phyloP scores from a whole-genome alignment of 2,113 vertebrate species.

The Triplophysa siluroides region DNA sequence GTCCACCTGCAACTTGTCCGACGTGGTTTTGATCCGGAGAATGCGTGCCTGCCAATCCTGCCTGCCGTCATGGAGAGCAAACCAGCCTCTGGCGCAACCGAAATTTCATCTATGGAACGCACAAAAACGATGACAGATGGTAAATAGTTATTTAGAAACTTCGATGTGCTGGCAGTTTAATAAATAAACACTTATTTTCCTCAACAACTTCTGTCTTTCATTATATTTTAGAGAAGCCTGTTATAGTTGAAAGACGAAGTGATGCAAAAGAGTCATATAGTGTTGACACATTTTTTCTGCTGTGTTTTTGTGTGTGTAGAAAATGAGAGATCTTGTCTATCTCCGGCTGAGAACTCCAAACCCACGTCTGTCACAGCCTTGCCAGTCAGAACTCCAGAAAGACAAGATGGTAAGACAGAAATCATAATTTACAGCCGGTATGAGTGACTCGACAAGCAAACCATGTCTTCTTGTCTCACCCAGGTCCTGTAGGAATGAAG shows the following conservation, averaged over 20 bases:
- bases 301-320: not conserved
- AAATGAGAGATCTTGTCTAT: conserved; percentile 6
- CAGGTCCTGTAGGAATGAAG: conserved; percentile 55
- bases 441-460: not conserved
- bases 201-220: conserved; percentile 2
- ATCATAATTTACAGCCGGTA: not conserved
- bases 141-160: conserved; percentile 38
- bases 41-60: conserved; percentile 55
- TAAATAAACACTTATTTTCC: too few species aligned
- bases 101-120: conserved; percentile 67
- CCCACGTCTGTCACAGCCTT: not conserved
- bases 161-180: not conserved
- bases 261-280: not conserved
- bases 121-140: conserved; percentile 56
- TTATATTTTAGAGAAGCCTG: conserved; percentile 37
- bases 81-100: conserved; percentile 10
- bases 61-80: conserved; percentile 48
- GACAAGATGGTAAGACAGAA: not conserved
- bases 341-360: not conserved
- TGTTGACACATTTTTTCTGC: not conserved
- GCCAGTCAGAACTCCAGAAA: conserved; percentile 14
- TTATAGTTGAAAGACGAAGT: not conserved
- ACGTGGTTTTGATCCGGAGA: conserved; percentile 78
- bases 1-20: conserved; percentile 88
- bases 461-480: not conserved